Conservation (phyloP, 2,113 vertebrate species). For the Ammodytes marinus region DNA sequence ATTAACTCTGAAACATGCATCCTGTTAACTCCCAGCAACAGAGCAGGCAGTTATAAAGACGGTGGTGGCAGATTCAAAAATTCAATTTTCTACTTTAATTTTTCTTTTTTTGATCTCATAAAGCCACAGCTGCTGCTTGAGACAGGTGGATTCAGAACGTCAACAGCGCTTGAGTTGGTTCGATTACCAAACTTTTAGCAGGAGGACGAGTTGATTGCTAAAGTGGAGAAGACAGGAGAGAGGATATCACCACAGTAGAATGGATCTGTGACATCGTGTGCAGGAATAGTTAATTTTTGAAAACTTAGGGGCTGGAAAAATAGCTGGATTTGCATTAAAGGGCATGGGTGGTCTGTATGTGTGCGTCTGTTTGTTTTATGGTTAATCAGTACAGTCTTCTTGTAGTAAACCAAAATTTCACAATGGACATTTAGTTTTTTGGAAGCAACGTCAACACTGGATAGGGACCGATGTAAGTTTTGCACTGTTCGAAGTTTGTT, state of each 20-base stretch:
- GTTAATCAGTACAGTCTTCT: slow-evolving; percentile 86
- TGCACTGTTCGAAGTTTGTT: not conserved
- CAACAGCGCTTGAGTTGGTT: slow-evolving; percentile 28
- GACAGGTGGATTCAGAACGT: not conserved
- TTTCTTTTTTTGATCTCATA: not conserved
- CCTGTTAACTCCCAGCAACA: slow-evolving; percentile 44
- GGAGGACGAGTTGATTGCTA: not conserved
- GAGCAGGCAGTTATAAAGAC: slow-evolving; percentile 14
- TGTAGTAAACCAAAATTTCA: slow-evolving; percentile 77
- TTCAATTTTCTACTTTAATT: not conserved
- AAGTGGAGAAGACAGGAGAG: not conserved
- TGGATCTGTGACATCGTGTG: not conserved
- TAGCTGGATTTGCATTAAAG: slow-evolving; percentile 38
- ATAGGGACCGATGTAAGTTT: slow-evolving; percentile 71
- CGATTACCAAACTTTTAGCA: slow-evolving; percentile 6
- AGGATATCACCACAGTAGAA: not conserved
- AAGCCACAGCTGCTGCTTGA: not conserved
- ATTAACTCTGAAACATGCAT: slow-evolving; percentile 74
- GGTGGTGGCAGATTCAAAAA: slow-evolving; percentile 2
- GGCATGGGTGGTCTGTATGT: slow-evolving; percentile 14
- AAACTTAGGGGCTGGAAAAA: slow-evolving; percentile 2
- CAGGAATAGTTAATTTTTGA: slow-evolving; percentile 69
- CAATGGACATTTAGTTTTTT: slow-evolving; percentile 69
- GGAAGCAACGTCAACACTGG: slow-evolving; percentile 37
- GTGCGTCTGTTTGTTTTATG: slow-evolving; percentile 81